These are phyloP conservation scores for Oostethus manadensis DNA, from an alignment of 2,113 vertebrate genomes.

Conservation along the genomic window DNA sequence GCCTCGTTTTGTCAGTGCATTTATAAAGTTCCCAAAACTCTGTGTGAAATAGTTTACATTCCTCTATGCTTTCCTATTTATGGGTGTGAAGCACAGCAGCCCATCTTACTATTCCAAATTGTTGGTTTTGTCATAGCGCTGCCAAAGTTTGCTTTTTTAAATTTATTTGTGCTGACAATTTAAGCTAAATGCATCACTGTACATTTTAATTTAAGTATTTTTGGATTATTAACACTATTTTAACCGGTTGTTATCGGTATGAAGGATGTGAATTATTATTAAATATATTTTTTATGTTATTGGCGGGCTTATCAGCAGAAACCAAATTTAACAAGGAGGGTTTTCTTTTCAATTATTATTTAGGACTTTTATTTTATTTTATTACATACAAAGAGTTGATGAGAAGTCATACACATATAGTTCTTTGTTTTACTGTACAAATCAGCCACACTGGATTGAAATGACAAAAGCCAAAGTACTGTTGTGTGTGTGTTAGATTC, in stretches of 20 bases:
- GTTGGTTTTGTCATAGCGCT: constrained; percentile 14
- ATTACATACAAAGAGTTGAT: constrained; percentile 23
- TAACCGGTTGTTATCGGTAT: too few species aligned
- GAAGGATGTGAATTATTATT: constrained; percentile 21
- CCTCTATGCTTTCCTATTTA: constrained; percentile 7
- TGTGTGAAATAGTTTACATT: not conserved
- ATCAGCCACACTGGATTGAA: constrained; percentile 68
- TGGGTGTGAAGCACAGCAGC: too few species aligned
- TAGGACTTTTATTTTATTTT: constrained; percentile 28
- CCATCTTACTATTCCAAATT: too few species aligned
- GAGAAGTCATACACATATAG: constrained; percentile 12
- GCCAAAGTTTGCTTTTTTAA: constrained; percentile 32
- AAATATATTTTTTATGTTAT: not conserved
- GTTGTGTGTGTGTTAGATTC: constrained; percentile 36
- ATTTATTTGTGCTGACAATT: constrained; percentile 49
- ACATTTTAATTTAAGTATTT: constrained; percentile 29
- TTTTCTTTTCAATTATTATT: constrained; percentile 26
- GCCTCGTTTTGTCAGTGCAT: constrained; percentile 1
- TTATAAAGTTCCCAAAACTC: constrained; percentile 12
- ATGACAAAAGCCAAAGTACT: constrained; percentile 59
- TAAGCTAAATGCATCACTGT: constrained; percentile 32
- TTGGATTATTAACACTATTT: not conserved
- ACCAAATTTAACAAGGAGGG: constrained; percentile 8
- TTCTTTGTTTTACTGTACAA: constrained; percentile 64
- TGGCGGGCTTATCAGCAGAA: constrained; percentile 8